A percentile compares a stretch with the other conserved stretches of the same genome.
Conservation (phyloP, 2,888 invertebrate species). For the Drosophila pseudotalamancana region DNA sequence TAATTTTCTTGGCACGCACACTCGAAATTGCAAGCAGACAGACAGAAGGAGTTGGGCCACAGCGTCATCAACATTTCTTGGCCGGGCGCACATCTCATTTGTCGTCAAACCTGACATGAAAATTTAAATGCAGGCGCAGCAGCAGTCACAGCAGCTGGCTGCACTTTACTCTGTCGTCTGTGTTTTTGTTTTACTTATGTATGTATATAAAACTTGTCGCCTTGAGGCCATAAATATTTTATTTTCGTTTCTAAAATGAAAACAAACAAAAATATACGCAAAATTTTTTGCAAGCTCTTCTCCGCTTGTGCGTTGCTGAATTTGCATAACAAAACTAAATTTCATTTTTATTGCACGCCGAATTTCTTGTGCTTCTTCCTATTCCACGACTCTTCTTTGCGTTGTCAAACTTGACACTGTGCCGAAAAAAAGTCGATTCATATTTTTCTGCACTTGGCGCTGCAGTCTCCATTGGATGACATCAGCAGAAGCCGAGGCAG, state of each 20-base stretch:
- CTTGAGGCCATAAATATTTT: slow-evolving; percentile 70
- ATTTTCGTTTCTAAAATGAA: slow-evolving; percentile 48
- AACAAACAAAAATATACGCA: slow-evolving; percentile 4
- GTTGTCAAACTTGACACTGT: slow-evolving; percentile 47
- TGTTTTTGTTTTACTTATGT: slow-evolving; percentile 11
- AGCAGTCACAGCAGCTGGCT: slow-evolving; percentile 19
- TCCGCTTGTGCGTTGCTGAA: slow-evolving; percentile 19
- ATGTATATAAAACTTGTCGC: slow-evolving; percentile 66
- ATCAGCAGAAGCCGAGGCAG: slow-evolving; percentile 29
- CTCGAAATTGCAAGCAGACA: too few species aligned
- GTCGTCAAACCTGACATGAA: slow-evolving; percentile 69
- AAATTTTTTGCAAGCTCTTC: slow-evolving; percentile 35
- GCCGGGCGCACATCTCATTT: slow-evolving; percentile 39
- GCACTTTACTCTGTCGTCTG: slow-evolving; percentile 25
- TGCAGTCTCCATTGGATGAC: slow-evolving; percentile 36
- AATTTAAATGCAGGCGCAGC: slow-evolving; percentile 40
- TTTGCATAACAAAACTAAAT: slow-evolving; percentile 50
- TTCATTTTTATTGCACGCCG: slow-evolving; percentile 41
- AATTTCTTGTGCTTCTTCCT: slow-evolving; percentile 25
- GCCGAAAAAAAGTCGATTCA: slow-evolving; percentile 25
- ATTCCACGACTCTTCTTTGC: background rate
- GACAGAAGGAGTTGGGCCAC: background rate
- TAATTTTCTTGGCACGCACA: slow-evolving; percentile 56
- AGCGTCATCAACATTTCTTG: slow-evolving; percentile 23
- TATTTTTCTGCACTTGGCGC: slow-evolving; percentile 22